Base-by-base conservation (phyloP, 2,797 vertebrate species). In the Sebastes hopkinsi region DNA sequence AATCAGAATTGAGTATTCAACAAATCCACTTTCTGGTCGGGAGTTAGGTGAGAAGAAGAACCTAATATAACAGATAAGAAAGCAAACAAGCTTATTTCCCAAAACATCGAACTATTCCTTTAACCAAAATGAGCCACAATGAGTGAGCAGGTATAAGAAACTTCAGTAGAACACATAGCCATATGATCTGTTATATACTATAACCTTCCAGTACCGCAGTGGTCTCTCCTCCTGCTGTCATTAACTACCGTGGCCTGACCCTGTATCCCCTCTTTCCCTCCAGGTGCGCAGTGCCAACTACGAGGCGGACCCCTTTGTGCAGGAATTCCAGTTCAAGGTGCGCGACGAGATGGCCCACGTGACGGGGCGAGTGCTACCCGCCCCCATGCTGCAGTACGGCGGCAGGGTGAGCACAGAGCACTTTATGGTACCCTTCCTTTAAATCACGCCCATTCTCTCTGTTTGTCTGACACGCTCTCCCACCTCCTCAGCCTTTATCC, bases 241-340 rank as follows among this genome's bases (percentile, higher is more conserved):
- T 42, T 14, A 14, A 13, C n/a, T n/a, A 22, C 13, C 5, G 6
- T 4, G 25, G 12, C 27, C 60, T 78, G 30, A 65, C 52, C 4
- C 18, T 34, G 27, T 23, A 16, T 67, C 32, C 38, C 34, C 60
- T 13, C 1, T 25, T 27, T 25, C 27, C 23, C 54, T n/a, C 16
- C 87, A 99, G 98, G 98, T 99, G 92, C 97, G 98, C 94, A 99
- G 98, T 89, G 98, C 98, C 92, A 99, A 99, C 95, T 99, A 99
- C 1, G 98, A 99, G 85, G 97, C 98, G 0, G 98, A 99, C 87
- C 98, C 98, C 0, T 99, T 99, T 75, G 98, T 99, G 67, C 98
- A 99, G 92, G 98, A 99, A 92, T 99, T 99, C 95, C 98, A 99
- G 85, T 99, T 99, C 95, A 98, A 97, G 82, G 98, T 99, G 25